Evolutionary conservation across 2,888 invertebrate species (phyloP), one percentile per base, ranked within the genome.

Genomic region (Carterocephalus palaemon): DNA sequence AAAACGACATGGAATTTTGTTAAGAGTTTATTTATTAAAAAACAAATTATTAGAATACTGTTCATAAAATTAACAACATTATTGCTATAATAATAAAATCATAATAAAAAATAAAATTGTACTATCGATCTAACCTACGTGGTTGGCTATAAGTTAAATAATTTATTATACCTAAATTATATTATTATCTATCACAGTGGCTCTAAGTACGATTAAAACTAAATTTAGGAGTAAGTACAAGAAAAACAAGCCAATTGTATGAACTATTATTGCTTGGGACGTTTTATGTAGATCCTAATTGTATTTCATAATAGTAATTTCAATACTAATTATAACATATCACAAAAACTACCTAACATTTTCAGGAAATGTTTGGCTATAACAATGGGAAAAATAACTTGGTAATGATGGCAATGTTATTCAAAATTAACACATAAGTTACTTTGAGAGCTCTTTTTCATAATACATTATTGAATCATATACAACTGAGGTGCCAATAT

Each of bases 141-240:
- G 34, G 26, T 42, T 34, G 28, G 28, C 10, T 28, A 32, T 40
- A 40, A 22, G 34, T 49, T 40, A 49, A 59, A 59, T 62, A 57
- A 60, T 56, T 55, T 59, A 59, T 54, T 53, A 54, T 53, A 53
- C n/a, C n/a, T n/a, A 34, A 34, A 42, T 28, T 34, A 34, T 22
- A 15, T 47, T 52, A 48, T 15, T 43, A 62, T 49, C 79, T 81
- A 81, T 81, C 81, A 81, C 81, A 81, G 81, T 67, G 67, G 47
- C 46, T 62, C 65, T 70, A 69, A 73, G 62, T 65, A 64, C 60
- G 51, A 52, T 19, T 15, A 4, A 15, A 7, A 13, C 8, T 13
- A 13, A 34, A 22, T 9, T 33, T 13, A 33, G n/a, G n/a, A n/a
- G n/a, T 2, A 24, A 20, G n/a, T 17, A 12, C 19, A 3, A 16